Evolutionary conservation across 2,888 invertebrate species (phyloP), one percentile per base, ranked within the genome.

Genomic region (Mylabris sibirica): DNA sequence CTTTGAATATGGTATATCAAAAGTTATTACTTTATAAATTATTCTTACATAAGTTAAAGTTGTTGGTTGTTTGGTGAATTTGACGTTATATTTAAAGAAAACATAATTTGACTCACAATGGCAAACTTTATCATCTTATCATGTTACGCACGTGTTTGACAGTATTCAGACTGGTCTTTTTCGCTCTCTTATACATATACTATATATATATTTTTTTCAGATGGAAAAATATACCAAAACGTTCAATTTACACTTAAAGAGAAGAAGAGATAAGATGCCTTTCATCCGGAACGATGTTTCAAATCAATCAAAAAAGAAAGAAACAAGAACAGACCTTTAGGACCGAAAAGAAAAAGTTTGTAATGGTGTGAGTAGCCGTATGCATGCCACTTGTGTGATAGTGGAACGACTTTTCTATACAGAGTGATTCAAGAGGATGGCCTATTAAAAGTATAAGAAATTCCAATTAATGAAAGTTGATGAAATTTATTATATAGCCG

Each of bases 171-270:
- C 74, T 74, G 41, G 2, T 4, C 17, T 9, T 72, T n/a, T n/a
- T n/a, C n/a, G n/a, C 72, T 67, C 67, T 38, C 49, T 49, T 67
- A 64, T 72, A n/a, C n/a, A n/a, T n/a, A n/a, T n/a, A n/a, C n/a
- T n/a, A n/a, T n/a, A n/a, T n/a, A n/a, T n/a, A n/a, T n/a, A n/a
- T n/a, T 72, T 73, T 68, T 72, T 66, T 69, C 72, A 72, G 66
- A 66, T 73, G 73, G 75, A 77, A 77, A 78, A 76, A 79, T 79
- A 78, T 78, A 81, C 80, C 78, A 80, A 30, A 78, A 76, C 80
- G 80, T 81, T 80, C 80, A 81, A 81, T 82, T 81, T 81, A 77
- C 80, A 80, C 80, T 80, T 79, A 79, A 80, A 80, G 78, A 77
- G 77, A 69, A 73, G 71, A 73, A 75, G 70, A 77, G 78, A 79